These are phyloP conservation scores for Eupithecia abbreviata DNA, from an alignment of 2,888 invertebrate species.

Conservation along the genomic window DNA sequence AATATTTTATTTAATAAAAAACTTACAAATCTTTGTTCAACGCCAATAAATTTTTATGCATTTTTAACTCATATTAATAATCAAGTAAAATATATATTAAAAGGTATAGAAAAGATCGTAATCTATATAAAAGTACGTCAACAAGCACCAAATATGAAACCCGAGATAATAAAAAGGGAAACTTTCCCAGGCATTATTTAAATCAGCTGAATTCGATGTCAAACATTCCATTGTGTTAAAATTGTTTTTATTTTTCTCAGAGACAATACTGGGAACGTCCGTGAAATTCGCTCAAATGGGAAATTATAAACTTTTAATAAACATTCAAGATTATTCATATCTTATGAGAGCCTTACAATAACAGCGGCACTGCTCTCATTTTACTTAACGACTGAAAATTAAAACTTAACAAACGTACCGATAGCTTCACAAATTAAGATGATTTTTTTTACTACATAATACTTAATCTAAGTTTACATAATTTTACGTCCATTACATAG, in stretches of 20 bases:
- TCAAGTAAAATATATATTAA: background rate
- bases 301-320: constrained; percentile 26
- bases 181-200: constrained; percentile 40
- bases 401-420: background rate
- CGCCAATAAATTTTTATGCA: background rate
- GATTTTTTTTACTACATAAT: no score
- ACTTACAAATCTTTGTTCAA: background rate
- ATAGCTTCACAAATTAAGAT: background rate
- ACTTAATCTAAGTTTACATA: background rate
- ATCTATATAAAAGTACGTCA: background rate
- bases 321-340: constrained; percentile 16
- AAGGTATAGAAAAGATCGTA: background rate
- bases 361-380: background rate
- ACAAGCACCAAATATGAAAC: constrained; percentile 10
- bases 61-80: background rate
- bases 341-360: constrained; percentile 1
- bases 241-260: constrained; percentile 38
- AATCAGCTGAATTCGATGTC: constrained; percentile 37
- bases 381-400: background rate
- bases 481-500: background rate
- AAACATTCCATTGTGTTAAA: constrained; percentile 42
- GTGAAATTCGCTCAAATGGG: constrained; percentile 37
- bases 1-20: background rate
- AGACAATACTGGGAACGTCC: constrained; percentile 47
- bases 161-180: constrained; percentile 25